Percentiles rank a stretch among this genome's conserved stretches.
Conservation (phyloP, 2,797 vertebrate genomes). For the Holocentrus rufus region DNA sequence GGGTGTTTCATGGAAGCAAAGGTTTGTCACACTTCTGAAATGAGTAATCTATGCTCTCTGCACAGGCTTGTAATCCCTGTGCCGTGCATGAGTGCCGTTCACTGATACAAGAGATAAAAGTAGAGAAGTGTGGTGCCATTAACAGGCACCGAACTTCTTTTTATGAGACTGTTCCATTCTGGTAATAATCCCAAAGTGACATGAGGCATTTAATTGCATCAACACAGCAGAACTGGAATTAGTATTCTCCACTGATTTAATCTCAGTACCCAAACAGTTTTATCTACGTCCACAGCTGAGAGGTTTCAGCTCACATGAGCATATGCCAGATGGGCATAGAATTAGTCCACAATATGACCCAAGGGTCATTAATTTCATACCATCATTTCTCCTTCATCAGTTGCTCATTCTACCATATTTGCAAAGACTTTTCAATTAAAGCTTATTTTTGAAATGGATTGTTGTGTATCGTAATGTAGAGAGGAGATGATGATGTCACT, state of each 20-base stretch:
- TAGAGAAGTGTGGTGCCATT: constrained; percentile 19
- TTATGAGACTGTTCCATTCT: constrained; percentile 28
- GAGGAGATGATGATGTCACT: constrained; percentile 11
- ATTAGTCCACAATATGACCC: constrained; percentile 55
- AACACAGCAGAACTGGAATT: constrained; percentile 40
- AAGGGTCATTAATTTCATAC: constrained; percentile 53
- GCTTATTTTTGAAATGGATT: constrained; percentile 10
- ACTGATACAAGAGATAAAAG: constrained; percentile 40
- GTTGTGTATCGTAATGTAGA: constrained; percentile 13
- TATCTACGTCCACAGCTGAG: constrained; percentile 61
- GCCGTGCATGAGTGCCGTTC: constrained; percentile 16
- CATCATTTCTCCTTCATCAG: constrained; percentile 52
- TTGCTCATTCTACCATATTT: constrained; percentile 39
- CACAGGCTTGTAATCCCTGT: constrained; percentile 19
- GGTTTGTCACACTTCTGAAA: constrained; percentile 1
- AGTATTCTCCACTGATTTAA: constrained; percentile 53
- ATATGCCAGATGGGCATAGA: constrained; percentile 64
- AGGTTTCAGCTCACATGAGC: constrained; percentile 42
- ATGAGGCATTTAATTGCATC: constrained; percentile 53
- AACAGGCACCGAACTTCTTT: constrained; percentile 21
- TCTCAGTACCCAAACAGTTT: constrained; percentile 38
- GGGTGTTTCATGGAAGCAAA: constrained; percentile 7
- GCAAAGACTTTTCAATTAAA: constrained; percentile 30
- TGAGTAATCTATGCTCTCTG: not conserved
- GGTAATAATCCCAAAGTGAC: constrained; percentile 53